Base-by-base conservation (phyloP, 2,888 invertebrate species). In the Epistrophe eligans region DNA sequence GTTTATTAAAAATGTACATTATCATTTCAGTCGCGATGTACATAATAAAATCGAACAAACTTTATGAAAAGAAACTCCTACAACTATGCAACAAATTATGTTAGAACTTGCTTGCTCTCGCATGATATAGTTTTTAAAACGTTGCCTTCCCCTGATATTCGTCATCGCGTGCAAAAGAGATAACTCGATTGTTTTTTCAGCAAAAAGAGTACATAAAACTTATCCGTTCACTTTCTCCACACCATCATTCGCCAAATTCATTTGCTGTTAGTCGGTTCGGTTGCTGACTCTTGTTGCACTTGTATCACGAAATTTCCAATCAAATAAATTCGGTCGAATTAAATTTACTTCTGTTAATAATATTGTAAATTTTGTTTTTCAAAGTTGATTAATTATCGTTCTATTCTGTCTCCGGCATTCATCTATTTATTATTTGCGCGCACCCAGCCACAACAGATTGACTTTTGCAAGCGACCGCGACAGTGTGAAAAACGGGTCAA, bases 171-270 rank as follows among this genome's bases (percentile, higher is more conserved):
- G 40, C n/a, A 55, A 70, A 10, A 70, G 55, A 55, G 70, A 52
- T 28, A 70, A 40, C 50, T 11, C 35, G 2, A 55, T 43, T 62
- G 15, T 43, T 43, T 60, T 24, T 60, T 24, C 0, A 28, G 24
- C 11, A 50, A 38, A 43, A 48, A 45, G 45, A 55, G 43, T 40
- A n/a, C 15, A 7, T 17, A 48, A 7, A 67, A 71, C 32, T 6
- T 32, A 58, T 79, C 13, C 28, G 17, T 55, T 35, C 24, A 50
- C 58, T 66, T 73, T 81, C 62, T 77, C 77, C 38, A 52, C 48
- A 66, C 32, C 43, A 11, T 38, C 72, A 85, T 82, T 79, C 58
- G 71, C 62, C 32, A 77, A 77, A 73, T 71, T 82, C n/a, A 17
- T 57, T 62, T 48, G 70, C 6, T 57, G 55, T 15, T 24, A 50